These are phyloP conservation scores for Noctuana brunneofusca DNA, from an alignment of 2,888 invertebrate genomes.

Conservation along the genomic window DNA sequence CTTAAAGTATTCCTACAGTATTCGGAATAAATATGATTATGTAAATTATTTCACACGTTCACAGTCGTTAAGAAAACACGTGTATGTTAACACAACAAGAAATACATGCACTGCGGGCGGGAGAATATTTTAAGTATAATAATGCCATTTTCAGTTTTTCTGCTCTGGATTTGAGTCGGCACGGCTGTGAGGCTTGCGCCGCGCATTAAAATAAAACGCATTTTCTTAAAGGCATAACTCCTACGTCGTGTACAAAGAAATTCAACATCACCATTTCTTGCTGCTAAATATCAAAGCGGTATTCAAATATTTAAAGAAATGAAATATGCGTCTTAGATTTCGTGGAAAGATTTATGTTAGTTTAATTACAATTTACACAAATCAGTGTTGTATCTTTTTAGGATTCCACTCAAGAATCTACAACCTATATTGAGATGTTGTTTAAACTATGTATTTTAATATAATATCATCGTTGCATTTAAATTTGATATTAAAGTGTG, in stretches of 20 bases:
- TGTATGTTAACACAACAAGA: slow-evolving; percentile 18
- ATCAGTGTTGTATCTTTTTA: no score
- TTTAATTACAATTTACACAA: not conserved
- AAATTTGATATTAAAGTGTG: no score
- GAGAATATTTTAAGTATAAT: slow-evolving; percentile 32
- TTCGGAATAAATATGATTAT: slow-evolving; percentile 4
- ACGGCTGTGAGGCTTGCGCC: slow-evolving; percentile 29
- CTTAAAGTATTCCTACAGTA: not conserved
- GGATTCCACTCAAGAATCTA: no score
- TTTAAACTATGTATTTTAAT: no score
- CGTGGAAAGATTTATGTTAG: not conserved
- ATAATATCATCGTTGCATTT: no score
- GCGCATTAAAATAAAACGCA: slow-evolving; percentile 33
- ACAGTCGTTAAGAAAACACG: slow-evolving; percentile 26
- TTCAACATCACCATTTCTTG: slow-evolving; percentile 31
- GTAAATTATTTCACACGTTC: slow-evolving; percentile 22
- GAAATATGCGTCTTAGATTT: slow-evolving; percentile 15
- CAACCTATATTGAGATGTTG: no score
- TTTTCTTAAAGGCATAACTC: slow-evolving; percentile 32
- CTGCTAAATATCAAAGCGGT: slow-evolving; percentile 30
- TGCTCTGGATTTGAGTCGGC: slow-evolving; percentile 23
- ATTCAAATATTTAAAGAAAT: slow-evolving; percentile 29
- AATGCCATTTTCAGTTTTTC: slow-evolving; percentile 34
- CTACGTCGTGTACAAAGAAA: slow-evolving; percentile 30
- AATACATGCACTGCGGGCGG: slow-evolving; percentile 5